phyloP scores from a whole-genome alignment of 2,113 vertebrate species.

The Elephas maximus region DNA sequence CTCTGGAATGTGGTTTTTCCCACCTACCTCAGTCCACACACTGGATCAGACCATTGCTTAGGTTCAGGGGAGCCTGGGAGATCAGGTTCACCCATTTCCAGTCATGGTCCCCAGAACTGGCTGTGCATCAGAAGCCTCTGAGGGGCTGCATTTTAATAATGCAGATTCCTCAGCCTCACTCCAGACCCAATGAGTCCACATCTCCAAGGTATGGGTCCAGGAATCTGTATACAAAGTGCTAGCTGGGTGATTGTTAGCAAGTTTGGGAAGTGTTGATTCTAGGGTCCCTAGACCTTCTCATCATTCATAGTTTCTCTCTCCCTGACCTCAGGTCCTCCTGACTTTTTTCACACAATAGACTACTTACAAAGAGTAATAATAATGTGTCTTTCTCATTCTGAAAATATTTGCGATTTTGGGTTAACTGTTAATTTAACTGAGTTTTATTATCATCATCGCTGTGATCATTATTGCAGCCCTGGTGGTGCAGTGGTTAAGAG shows the following conservation, averaged over 20 bases:
- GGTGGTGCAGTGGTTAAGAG: too few relatives aligned
- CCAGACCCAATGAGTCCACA: too few relatives aligned
- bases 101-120: neutral
- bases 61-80: too few relatives aligned
- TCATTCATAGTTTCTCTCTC: neutral
- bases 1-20: neutral
- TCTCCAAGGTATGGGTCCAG: neutral
- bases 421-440: neutral
- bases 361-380: neutral
- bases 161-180: neutral
- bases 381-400: neutral
- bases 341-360: neutral
- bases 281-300: neutral
- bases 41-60: neutral
- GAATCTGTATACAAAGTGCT: neutral
- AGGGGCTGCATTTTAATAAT: neutral
- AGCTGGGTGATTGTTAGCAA: neutral
- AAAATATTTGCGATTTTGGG: neutral
- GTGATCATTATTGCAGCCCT: too few relatives aligned
- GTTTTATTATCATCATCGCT: neutral
- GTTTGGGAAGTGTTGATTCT: neutral
- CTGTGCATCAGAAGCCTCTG: neutral
- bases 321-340: neutral
- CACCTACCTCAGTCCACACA: neutral
- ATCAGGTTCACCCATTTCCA: neutral